Evolutionary conservation across 2,113 vertebrate species (phyloP), one percentile per base, ranked within the genome.

Genomic region (Nothocercus julius): DNA sequence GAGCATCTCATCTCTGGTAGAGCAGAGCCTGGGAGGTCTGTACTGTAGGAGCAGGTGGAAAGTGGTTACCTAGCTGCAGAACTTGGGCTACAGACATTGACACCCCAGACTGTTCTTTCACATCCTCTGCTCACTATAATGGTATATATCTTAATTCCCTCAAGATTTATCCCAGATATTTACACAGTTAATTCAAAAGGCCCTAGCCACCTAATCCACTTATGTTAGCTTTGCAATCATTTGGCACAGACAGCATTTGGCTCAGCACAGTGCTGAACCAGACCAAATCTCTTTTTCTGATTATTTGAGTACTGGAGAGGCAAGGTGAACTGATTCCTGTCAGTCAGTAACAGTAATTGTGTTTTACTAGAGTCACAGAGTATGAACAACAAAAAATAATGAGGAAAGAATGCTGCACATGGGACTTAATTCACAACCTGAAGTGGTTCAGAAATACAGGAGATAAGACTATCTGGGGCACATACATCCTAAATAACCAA

Each of bases 401-500:
- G 4, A 49, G 32, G n/a, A 67, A 72, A 54, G 3, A 47, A 44
- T n/a, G 61, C 18, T 63, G 13, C 66, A 42, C 5, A 0, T 20
- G 24, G 20, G 5, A 54, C 15, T 56, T 2, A 0, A 53, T 7
- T 25, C 13, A 77, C 18, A 51, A 4, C 5, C 40, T 30, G 3
- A 25, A 13, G 17, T 8, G 24, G 30, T 40, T 77, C 38, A 72
- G 22, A 27, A 34, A 34, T 13, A 28, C 13, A 45, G 19, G 24
- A 79, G 7, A 58, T 13, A 20, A 3, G 11, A 40, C 58, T 25
- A 49, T 4, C 4, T 20, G 13, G 5, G 21, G 5, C 11, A 53
- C 0, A 5, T 9, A 17, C 0, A 0, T 22, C 8, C n/a, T 40
- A 59, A 85, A 36, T n/a, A 49, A 53, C 15, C 38, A 8, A 24